These are phyloP conservation scores for Caenorhabditis sp. DNA, from an alignment of 2,888 invertebrate species.

Conservation along the genomic window DNA sequence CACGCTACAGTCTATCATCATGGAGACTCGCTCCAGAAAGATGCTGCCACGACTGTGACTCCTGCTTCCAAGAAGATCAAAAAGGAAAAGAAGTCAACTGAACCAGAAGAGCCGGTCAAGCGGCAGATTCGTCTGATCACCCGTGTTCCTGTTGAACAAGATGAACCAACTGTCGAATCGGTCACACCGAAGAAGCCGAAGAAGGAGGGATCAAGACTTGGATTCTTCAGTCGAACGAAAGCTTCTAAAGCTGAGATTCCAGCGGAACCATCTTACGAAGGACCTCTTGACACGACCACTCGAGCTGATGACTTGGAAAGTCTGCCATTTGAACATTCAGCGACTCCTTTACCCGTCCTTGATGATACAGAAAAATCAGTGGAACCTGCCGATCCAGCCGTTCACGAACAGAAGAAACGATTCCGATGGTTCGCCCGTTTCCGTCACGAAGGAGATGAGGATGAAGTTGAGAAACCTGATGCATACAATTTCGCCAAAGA, in stretches of 20 bases:
- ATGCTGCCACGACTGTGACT: too few relatives aligned
- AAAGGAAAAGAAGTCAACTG: not conserved
- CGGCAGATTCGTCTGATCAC: constrained; percentile 10
- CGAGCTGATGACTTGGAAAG: not conserved
- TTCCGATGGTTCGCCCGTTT: constrained; percentile 56
- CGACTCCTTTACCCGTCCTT: not conserved
- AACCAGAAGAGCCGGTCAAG: not conserved
- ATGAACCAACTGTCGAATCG: constrained; percentile 17
- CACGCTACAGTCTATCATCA: constrained; percentile 47
- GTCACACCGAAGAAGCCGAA: not conserved
- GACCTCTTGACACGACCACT: constrained; percentile 44
- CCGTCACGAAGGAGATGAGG: constrained; percentile 70
- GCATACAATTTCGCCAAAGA: constrained; percentile 46
- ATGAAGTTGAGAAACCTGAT: constrained; percentile 60
- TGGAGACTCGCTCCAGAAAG: constrained; percentile 28
- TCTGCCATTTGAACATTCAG: not conserved
- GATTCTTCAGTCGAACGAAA: not conserved
- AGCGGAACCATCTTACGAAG: constrained; percentile 40
- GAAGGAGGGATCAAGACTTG: not conserved
- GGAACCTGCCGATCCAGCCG: not conserved
- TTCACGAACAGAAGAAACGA: constrained; percentile 5
- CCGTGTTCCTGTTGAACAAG: not conserved
- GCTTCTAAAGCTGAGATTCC: not conserved
- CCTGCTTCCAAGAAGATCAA: too few relatives aligned
- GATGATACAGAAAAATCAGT: not conserved